phyloP scores from a whole-genome alignment of 1,140 invertebrate species.

The Drosophila sulfurigaster region DNA sequence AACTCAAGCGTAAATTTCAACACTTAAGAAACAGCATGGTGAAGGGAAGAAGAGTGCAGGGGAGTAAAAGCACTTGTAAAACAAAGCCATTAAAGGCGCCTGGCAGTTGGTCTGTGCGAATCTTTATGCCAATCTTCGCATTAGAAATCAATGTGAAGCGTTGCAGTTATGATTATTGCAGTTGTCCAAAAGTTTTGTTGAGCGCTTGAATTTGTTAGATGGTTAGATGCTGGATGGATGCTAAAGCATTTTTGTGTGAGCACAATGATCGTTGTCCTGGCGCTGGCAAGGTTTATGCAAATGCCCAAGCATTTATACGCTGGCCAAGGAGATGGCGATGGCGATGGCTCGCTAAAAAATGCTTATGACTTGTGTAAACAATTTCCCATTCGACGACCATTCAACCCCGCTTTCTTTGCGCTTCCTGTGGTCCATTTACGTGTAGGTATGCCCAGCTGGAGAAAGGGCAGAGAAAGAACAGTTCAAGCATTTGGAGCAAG shows the following conservation, averaged over 20 bases:
- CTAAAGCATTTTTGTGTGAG: neutral
- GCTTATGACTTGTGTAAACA: slow-evolving; percentile 83
- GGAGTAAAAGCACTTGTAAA: slow-evolving; percentile 64
- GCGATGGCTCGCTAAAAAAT: slow-evolving; percentile 77
- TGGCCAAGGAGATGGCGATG: slow-evolving; percentile 29
- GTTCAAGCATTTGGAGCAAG: slow-evolving; percentile 26
- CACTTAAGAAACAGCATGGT: slow-evolving; percentile 14
- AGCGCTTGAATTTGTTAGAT: slow-evolving; percentile 1
- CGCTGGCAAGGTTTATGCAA: slow-evolving; percentile 73
- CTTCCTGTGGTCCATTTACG: slow-evolving; percentile 53
- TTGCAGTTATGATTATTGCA: slow-evolving; percentile 82
- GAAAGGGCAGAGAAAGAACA: slow-evolving; percentile 1
- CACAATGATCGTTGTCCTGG: slow-evolving; percentile 36
- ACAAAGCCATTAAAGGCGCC: slow-evolving; percentile 76
- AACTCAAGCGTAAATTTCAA: slow-evolving; percentile 68
- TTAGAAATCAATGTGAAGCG: slow-evolving; percentile 72
- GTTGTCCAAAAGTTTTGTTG: slow-evolving; percentile 67
- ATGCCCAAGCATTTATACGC: slow-evolving; percentile 66
- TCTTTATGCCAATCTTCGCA: slow-evolving; percentile 66
- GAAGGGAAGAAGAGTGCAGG: neutral
- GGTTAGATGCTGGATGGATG: slow-evolving; percentile 3
- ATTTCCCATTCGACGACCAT: slow-evolving; percentile 48
- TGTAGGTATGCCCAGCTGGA: slow-evolving; percentile 65
- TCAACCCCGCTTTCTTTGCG: neutral
- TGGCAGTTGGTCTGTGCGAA: slow-evolving; percentile 29